These are phyloP conservation scores for Halichoerus grypus DNA, from an alignment of 2,113 vertebrate species.

Conservation along the genomic window DNA sequence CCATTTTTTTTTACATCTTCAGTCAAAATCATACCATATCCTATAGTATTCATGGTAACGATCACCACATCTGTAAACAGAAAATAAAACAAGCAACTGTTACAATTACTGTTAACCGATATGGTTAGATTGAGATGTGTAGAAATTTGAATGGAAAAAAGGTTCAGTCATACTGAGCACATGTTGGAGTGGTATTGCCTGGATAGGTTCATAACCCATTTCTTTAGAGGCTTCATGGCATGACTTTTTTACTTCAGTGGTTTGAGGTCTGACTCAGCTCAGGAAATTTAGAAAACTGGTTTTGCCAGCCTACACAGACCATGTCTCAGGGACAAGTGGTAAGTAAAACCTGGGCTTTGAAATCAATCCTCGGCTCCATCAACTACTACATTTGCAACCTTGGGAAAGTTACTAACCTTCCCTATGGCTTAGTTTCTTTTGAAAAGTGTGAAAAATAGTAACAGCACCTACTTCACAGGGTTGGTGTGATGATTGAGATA, in stretches of 20 bases:
- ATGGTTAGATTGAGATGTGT: slow-evolving; percentile 51
- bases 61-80: background rate
- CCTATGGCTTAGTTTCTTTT: background rate
- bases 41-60: background rate
- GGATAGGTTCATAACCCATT: background rate
- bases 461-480: background rate
- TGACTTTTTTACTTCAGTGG: background rate
- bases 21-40: background rate
- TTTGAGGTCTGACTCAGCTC: background rate
- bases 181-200: background rate
- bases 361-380: background rate
- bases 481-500: background rate
- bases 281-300: background rate
- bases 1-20: slow-evolving; percentile 16
- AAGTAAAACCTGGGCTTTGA: background rate
- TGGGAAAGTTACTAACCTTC: background rate
- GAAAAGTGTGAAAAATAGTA: slow-evolving; percentile 1
- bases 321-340: background rate
- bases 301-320: background rate
- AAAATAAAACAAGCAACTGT: slow-evolving; percentile 41
- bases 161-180: background rate
- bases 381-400: background rate
- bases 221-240: background rate
- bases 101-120: background rate
- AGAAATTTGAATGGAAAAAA: background rate